Evolutionary conservation across 2,888 invertebrate genomes (phyloP).

Genomic region (Chymomyza fuscimana): DNA sequence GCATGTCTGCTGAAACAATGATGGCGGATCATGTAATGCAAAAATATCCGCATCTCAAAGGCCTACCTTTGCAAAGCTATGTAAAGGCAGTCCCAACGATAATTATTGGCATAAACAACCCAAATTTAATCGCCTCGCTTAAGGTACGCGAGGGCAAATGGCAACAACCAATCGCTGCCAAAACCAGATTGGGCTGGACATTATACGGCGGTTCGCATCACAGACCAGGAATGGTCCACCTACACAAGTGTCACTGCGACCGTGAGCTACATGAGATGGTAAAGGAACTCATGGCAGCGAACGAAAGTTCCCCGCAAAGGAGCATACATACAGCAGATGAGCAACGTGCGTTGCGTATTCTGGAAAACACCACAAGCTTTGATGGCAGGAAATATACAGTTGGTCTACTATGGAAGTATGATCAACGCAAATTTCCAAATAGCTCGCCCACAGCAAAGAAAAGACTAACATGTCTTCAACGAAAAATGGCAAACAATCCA

Average conservation of each 20-base stretch:
- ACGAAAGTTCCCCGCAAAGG: no score
- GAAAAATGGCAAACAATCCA: slow-evolving; percentile 23
- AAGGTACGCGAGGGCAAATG: slow-evolving; percentile 7
- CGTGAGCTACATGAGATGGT: no score
- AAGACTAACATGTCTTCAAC: slow-evolving; percentile 36
- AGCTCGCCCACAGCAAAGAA: slow-evolving; percentile 34
- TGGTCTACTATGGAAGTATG: slow-evolving; percentile 48
- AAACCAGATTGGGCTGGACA: slow-evolving; percentile 12
- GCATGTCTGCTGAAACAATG: no score
- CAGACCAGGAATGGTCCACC: not conserved
- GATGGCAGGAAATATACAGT: not conserved
- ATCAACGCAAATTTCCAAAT: slow-evolving; percentile 25
- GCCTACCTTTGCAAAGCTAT: not conserved
- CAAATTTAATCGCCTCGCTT: slow-evolving; percentile 2
- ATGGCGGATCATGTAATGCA: not conserved
- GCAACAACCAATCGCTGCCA: slow-evolving; percentile 7
- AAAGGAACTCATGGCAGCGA: no score
- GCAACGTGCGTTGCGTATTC: no score
- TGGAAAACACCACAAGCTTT: no score
- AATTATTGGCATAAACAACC: slow-evolving; percentile 10
- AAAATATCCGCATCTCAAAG: slow-evolving; percentile 6
- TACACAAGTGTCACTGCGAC: slow-evolving; percentile 8
- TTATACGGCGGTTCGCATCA: slow-evolving; percentile 5
- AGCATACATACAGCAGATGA: no score
- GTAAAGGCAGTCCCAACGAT: slow-evolving; percentile 2